Conservation (phyloP, 1,140 invertebrate genomes). For the Neodiprion virginianus region DNA sequence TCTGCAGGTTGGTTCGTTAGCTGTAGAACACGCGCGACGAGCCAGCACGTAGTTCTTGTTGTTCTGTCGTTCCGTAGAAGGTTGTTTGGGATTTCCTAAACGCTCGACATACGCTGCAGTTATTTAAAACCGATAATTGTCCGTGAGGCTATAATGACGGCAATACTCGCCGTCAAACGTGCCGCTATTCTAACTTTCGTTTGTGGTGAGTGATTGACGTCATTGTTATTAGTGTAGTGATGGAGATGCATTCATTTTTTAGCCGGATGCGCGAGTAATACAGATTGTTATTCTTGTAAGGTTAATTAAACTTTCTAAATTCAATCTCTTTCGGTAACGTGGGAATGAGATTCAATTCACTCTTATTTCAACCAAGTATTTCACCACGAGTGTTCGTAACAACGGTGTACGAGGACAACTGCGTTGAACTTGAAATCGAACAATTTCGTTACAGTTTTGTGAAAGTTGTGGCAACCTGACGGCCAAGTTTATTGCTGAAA, state of each 20-base stretch:
- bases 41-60: background rate
- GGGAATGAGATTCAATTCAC: background rate
- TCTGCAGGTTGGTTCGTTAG: background rate
- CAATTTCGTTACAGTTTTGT: too few relatives aligned
- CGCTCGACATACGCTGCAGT: background rate
- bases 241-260: background rate
- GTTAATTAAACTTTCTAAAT: background rate
- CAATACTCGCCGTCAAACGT: background rate
- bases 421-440: too few relatives aligned
- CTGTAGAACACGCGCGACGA: background rate
- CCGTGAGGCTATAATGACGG: background rate
- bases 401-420: too few relatives aligned
- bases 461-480: too few relatives aligned
- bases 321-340: background rate
- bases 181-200: background rate
- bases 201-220: background rate
- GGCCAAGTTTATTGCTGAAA: too few relatives aligned
- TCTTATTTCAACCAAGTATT: background rate
- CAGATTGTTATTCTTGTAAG: background rate
- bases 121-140: background rate
- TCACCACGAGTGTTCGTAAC: background rate
- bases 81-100: background rate
- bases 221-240: background rate
- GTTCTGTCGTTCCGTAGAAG: background rate
- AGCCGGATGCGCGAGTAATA: background rate